These are phyloP conservation scores for Palloptera scutellata DNA, from an alignment of 2,888 invertebrate genomes.

Conservation along the genomic window DNA sequence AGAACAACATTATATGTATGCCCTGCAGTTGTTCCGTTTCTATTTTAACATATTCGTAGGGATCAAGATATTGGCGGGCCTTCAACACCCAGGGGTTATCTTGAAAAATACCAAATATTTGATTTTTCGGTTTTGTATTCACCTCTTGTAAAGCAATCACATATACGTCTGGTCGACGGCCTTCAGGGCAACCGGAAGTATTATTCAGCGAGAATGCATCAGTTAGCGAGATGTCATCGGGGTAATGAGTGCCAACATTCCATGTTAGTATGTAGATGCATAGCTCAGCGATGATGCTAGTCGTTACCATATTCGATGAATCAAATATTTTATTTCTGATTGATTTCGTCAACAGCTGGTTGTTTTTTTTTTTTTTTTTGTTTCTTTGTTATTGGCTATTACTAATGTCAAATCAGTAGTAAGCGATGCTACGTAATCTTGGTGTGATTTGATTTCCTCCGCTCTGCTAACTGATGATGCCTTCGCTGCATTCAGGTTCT, in stretches of 20 bases:
- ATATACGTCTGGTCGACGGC: conserved; percentile 81
- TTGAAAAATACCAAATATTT: conserved; percentile 79
- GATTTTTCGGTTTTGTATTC: conserved; percentile 83
- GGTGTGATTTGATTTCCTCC: too few species aligned
- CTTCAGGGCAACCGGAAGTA: conserved; percentile 68
- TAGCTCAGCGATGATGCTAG: conserved; percentile 51
- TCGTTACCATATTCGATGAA: conserved; percentile 27
- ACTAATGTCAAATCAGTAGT: too few species aligned
- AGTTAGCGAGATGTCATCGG: conserved; percentile 74
- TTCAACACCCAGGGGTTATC: conserved; percentile 85
- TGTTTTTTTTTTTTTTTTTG: too few species aligned
- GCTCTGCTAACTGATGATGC: too few species aligned
- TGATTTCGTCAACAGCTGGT: too few species aligned
- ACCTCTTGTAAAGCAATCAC: conserved; percentile 91
- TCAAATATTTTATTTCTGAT: too few species aligned
- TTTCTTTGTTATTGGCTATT: too few species aligned
- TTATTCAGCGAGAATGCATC: conserved; percentile 73
- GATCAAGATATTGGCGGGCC: conserved; percentile 73
- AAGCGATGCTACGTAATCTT: too few species aligned
- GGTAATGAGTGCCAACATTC: conserved; percentile 86
- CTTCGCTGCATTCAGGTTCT: too few species aligned
- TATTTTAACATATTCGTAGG: conserved; percentile 77
- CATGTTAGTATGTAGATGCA: conserved; percentile 83
- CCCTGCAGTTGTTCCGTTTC: conserved; percentile 86
- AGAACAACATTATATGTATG: conserved; percentile 80